A percentile compares a stretch with the other conserved stretches of the same genome.
phyloP scores from a whole-genome alignment of 35 echinoderm and acorn worm species.

The Diadema setosum region DNA sequence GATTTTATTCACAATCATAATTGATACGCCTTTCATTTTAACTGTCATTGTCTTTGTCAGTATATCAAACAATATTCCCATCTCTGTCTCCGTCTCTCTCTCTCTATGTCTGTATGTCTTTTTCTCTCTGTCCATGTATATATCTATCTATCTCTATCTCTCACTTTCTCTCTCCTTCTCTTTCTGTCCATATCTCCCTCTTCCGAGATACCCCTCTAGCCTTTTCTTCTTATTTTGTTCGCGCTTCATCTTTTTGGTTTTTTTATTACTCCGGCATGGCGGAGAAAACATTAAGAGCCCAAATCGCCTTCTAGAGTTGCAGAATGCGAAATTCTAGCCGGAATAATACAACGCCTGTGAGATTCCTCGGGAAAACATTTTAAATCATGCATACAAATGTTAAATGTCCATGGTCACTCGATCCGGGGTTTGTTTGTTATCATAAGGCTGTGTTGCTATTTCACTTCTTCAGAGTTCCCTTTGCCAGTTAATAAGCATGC shows the following conservation, averaged over 20 bases:
- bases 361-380: neutral
- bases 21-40: too few species aligned
- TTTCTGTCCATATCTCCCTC: neutral
- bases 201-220: neutral
- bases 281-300: neutral
- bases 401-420: neutral
- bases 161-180: neutral
- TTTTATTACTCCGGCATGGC: too few species aligned
- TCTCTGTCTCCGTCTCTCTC: neutral
- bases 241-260: too few species aligned
- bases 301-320: neutral
- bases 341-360: neutral
- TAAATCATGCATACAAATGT: constrained; percentile 15
- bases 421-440: neutral
- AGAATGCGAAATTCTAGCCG: neutral
- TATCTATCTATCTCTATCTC: neutral
- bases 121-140: neutral
- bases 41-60: too few species aligned
- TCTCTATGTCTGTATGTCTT: neutral
- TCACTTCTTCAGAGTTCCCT: neutral
- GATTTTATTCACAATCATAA: too few species aligned
- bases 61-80: too few species aligned
- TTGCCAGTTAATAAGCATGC: neutral
- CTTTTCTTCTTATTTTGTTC: neutral
- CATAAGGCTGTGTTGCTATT: constrained; percentile 2